A percentile compares a stretch with the other conserved stretches of the same genome.
Evolutionary conservation across 1,140 invertebrate species (phyloP).

Genomic region (Trichomalopsis sarcophagae): DNA sequence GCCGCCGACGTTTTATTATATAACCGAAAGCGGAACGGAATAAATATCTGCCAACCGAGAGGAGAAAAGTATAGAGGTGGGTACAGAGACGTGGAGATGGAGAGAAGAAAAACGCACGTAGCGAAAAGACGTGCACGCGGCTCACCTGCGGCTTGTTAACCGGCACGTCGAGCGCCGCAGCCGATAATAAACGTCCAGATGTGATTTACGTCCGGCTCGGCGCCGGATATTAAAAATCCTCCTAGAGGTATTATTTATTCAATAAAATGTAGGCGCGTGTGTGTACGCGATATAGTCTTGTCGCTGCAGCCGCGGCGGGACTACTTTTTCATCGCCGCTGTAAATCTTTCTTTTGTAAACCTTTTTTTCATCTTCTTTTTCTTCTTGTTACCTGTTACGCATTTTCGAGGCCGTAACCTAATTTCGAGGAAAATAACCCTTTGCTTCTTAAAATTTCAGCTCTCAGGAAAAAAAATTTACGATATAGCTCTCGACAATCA

Average conservation of each 20-base stretch:
- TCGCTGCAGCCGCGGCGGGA: too few species aligned
- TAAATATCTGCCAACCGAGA: background rate
- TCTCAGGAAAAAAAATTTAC: background rate
- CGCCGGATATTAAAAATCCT: slow-evolving; percentile 10
- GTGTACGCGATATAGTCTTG: background rate
- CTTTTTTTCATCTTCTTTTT: too few species aligned
- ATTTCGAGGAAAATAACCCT: background rate
- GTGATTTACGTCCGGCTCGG: background rate
- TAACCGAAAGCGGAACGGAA: background rate
- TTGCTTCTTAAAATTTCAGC: too few species aligned
- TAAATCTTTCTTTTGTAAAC: background rate
- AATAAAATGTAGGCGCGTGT: background rate
- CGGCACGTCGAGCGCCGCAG: background rate
- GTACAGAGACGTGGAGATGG: too few species aligned
- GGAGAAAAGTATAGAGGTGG: background rate
- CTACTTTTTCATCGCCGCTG: background rate
- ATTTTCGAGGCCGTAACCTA: background rate
- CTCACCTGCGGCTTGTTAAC: slow-evolving; percentile 7
- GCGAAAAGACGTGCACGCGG: background rate
- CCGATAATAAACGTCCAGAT: background rate
- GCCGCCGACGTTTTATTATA: background rate
- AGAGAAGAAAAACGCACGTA: background rate
- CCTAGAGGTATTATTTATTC: slow-evolving; percentile 15
- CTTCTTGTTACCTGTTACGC: background rate
- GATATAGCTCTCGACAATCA: background rate